A percentile compares a stretch with the other conserved stretches of the same genome.
phyloP scores from a whole-genome alignment of 2,888 invertebrate species.

The Agrochola macilenta region DNA sequence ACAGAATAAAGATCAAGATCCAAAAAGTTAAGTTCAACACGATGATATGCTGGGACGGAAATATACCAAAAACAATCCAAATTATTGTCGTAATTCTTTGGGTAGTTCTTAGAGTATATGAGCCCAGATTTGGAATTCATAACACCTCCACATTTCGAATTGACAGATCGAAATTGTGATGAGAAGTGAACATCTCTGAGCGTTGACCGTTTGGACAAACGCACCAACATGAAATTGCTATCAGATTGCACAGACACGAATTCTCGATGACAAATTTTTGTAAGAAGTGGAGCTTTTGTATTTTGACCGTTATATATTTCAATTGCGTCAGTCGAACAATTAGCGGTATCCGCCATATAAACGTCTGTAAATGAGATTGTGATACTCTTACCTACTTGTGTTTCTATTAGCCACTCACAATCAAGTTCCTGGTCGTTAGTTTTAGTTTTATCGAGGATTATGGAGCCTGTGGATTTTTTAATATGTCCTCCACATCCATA shows the following conservation, averaged over 20 bases:
- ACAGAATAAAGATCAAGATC: slow-evolving; percentile 91
- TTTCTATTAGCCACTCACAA: slow-evolving; percentile 95
- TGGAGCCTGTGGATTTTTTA: slow-evolving; percentile 87
- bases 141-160: slow-evolving; percentile 94
- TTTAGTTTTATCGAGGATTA: slow-evolving; percentile 92
- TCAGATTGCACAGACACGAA: slow-evolving; percentile 90
- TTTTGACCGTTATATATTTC: slow-evolving; percentile 93
- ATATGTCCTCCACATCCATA: slow-evolving; percentile 94
- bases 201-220: slow-evolving; percentile 91
- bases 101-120: slow-evolving; percentile 96
- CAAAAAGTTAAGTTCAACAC: slow-evolving; percentile 92
- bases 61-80: slow-evolving; percentile 95
- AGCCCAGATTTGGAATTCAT: slow-evolving; percentile 91
- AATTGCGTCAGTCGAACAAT: slow-evolving; percentile 92
- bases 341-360: slow-evolving; percentile 89
- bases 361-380: slow-evolving; percentile 92
- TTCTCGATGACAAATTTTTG: slow-evolving; percentile 91
- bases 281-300: slow-evolving; percentile 89
- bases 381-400: slow-evolving; percentile 92
- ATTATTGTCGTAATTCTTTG: slow-evolving; percentile 93
- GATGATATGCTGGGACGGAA: slow-evolving; percentile 92
- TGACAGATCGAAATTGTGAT: slow-evolving; percentile 81
- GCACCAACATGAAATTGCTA: slow-evolving; percentile 93
- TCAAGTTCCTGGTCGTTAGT: slow-evolving; percentile 89
- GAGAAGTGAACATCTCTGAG: slow-evolving; percentile 92